Percentiles rank a stretch among this genome's conserved stretches.
Conservation (phyloP, 1,140 invertebrate genomes). For the Ceratina calcarata region DNA sequence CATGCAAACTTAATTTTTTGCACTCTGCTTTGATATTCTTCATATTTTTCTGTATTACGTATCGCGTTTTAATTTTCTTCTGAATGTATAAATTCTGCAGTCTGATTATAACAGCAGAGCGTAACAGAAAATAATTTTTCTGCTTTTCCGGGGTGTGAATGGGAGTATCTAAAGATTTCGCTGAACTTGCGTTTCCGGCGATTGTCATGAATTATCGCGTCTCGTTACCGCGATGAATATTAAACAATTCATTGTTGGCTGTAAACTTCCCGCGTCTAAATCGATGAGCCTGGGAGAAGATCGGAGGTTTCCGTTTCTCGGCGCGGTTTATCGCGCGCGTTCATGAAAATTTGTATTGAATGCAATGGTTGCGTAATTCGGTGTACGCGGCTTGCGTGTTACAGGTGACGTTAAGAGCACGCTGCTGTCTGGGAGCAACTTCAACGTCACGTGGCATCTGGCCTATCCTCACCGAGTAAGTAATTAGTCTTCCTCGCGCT, state of each 20-base stretch:
- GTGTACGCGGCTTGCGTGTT: slow-evolving; percentile 67
- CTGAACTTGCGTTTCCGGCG: slow-evolving; percentile 32
- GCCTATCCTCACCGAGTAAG: slow-evolving; percentile 95
- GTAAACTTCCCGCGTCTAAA: background rate
- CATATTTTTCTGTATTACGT: too few relatives aligned
- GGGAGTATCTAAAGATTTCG: background rate
- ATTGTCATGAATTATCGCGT: slow-evolving; percentile 18
- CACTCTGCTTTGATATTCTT: too few relatives aligned
- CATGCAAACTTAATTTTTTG: too few relatives aligned
- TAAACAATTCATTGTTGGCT: slow-evolving; percentile 20
- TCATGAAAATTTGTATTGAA: slow-evolving; percentile 26
- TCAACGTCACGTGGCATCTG: slow-evolving; percentile 96
- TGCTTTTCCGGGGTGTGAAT: too few relatives aligned
- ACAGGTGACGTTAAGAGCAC: slow-evolving; percentile 89
- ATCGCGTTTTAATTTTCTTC: too few relatives aligned
- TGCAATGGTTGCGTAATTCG: slow-evolving; percentile 11
- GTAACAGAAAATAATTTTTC: too few relatives aligned
- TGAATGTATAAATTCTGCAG: too few relatives aligned
- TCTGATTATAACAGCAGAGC: too few relatives aligned
- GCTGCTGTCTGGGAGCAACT: slow-evolving; percentile 89
- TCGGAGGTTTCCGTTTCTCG: slow-evolving; percentile 29
- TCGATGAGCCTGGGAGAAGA: slow-evolving; percentile 31
- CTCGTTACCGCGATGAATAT: slow-evolving; percentile 34
- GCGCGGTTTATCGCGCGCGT: background rate
- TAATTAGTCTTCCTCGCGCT: slow-evolving; percentile 48